Conservation (phyloP, 92 coral and sea anemone species). For the Siderastrea siderea region DNA sequence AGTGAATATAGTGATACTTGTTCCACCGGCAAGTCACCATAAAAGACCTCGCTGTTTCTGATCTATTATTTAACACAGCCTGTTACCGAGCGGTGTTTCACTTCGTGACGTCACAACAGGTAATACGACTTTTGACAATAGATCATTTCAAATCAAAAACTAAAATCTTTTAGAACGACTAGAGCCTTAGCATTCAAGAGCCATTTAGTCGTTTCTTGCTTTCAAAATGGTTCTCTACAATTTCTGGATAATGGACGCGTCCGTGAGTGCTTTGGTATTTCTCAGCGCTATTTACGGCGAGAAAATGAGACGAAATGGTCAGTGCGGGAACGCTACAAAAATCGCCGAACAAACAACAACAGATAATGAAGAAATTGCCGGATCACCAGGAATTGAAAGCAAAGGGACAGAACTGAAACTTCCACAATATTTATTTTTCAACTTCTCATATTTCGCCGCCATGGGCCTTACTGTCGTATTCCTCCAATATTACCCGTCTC, state of each 20-base stretch:
- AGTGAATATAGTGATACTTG: background rate
- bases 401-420: slow-evolving; percentile 69
- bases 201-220: too few relatives aligned
- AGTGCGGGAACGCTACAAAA: slow-evolving; percentile 1
- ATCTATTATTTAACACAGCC: slow-evolving; percentile 19
- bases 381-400: background rate
- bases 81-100: slow-evolving; percentile 35
- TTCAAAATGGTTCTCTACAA: slow-evolving; percentile 76
- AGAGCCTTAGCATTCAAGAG: background rate
- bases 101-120: slow-evolving; percentile 62
- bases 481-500: slow-evolving; percentile 82
- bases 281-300: slow-evolving; percentile 93
- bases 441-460: slow-evolving; percentile 82
- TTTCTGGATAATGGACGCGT: slow-evolving; percentile 96
- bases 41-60: background rate
- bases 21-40: slow-evolving; percentile 34
- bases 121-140: slow-evolving; percentile 5
- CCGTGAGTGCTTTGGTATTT: slow-evolving; percentile 81
- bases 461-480: slow-evolving; percentile 87
- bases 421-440: slow-evolving; percentile 74
- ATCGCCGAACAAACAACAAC: slow-evolving; percentile 7
- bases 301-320: slow-evolving; percentile 55
- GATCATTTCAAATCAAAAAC: slow-evolving; percentile 16
- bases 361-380: slow-evolving; percentile 21
- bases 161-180: background rate